Evolutionary conservation across 2,113 vertebrate species (phyloP).

Genomic region (Notothenia coriiceps): DNA sequence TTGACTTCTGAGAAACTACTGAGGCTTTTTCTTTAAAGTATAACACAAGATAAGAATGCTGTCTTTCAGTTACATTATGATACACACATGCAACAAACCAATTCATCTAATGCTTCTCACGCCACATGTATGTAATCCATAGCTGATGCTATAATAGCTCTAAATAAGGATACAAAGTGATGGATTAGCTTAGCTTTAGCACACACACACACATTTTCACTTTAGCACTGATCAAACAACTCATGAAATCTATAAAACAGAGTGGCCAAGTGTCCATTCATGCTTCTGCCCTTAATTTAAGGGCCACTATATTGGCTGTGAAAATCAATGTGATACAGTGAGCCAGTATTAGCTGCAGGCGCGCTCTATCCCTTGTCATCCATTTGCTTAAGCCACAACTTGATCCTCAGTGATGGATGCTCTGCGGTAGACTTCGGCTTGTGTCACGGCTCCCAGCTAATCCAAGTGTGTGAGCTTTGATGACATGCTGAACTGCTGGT

Average conservation of each 20-base stretch:
- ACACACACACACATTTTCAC: conserved; percentile 16
- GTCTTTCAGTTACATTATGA: neutral
- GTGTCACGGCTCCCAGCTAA: conserved; percentile 69
- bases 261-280: conserved; percentile 51
- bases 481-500: conserved; percentile 53
- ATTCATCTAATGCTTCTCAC: conserved; percentile 8
- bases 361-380: conserved; percentile 77
- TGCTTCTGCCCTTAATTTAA: conserved; percentile 56
- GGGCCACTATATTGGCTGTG: conserved; percentile 48
- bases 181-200: conserved; percentile 23
- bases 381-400: conserved; percentile 77
- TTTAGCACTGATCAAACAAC: conserved; percentile 34
- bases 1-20: neutral
- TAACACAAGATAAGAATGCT: neutral
- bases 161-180: conserved; percentile 44
- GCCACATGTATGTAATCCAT: conserved; percentile 29
- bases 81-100: conserved; percentile 8
- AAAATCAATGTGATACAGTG: conserved; percentile 77
- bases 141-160: conserved; percentile 39
- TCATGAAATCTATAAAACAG: conserved; percentile 58
- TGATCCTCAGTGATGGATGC: conserved; percentile 79
- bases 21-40: conserved; percentile 6
- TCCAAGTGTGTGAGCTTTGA: conserved; percentile 61
- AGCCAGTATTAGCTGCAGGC: conserved; percentile 71
- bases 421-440: conserved; percentile 58